Base-by-base conservation (phyloP, 1,140 invertebrate species). In the Bombus ignitus region DNA sequence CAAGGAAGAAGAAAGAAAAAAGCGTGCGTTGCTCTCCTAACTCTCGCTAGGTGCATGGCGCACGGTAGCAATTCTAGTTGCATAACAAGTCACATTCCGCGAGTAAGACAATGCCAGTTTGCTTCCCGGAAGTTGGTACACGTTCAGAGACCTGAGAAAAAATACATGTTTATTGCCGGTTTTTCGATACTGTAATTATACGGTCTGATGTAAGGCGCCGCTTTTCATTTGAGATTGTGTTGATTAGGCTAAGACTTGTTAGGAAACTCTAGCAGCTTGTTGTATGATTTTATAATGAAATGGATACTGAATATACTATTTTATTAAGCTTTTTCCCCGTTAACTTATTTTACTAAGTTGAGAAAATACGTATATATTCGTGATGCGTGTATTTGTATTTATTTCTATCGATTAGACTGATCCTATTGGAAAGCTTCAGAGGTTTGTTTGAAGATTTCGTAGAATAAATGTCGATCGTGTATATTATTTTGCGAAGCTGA, bases 71-170 rank as follows among this genome's bases (percentile, higher is more conserved):
- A 42, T 39, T 12, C 66, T 42, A 39, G 28, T 80, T 77, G 68
- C 83, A 39, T 72, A 79, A 80, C 68, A 57, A 15, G n/a, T 62
- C 62, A 28, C 62, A 53, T 68, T 82, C 57, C 37, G 18, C 22
- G 68, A 18, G 22, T 25, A 42, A 75, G 53, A 81, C 68, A 81
- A 62, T 65, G 47, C 22, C 8, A 10, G 15, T 4, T 37, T 10
- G 53, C 47, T 82, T 74, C 80, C 80, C n/a, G 80, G 57, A 74
- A 74, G 80, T 32, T 72, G 78, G 8, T 13, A 32, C 28, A 0
- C 25, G 8, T 66, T 6, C 18, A 25, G 32, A 53, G 47, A 68
- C 25, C 25, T 80, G 42, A 13, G 53, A 62, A 65, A 77, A 39
- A 62, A n/a, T 68, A 68, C 32, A 22, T 68, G 15, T 74, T 47